Conservation (phyloP, 1,140 invertebrate species). For the Dendroctonus valens region DNA sequence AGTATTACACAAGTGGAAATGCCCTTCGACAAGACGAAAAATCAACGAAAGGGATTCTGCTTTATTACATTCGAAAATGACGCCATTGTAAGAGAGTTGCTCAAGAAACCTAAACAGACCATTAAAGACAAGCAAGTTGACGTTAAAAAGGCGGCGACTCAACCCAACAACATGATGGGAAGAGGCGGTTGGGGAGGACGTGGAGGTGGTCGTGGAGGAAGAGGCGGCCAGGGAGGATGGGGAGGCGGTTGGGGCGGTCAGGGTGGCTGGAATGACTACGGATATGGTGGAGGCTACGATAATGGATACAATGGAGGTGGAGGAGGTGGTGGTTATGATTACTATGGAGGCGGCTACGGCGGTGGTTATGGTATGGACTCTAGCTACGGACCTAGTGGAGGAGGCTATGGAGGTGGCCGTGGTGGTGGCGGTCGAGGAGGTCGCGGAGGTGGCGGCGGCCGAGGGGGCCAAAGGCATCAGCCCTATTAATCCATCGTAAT, state of each 20-base stretch:
- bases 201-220: slow-evolving; percentile 64
- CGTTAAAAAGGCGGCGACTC: slow-evolving; percentile 74
- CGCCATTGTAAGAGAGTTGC: slow-evolving; percentile 80
- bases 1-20: slow-evolving; percentile 90
- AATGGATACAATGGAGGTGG: slow-evolving; percentile 22
- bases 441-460: slow-evolving; percentile 17
- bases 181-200: slow-evolving; percentile 59
- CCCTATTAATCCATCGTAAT: slow-evolving; percentile 26
- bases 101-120: slow-evolving; percentile 85
- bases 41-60: slow-evolving; percentile 88
- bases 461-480: slow-evolving; percentile 33
- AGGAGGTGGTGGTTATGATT: background rate
- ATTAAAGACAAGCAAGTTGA: slow-evolving; percentile 89
- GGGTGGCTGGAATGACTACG: slow-evolving; percentile 9
- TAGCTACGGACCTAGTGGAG: slow-evolving; percentile 12
- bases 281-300: slow-evolving; percentile 16
- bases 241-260: slow-evolving; percentile 16
- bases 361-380: slow-evolving; percentile 17
- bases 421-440: slow-evolving; percentile 12
- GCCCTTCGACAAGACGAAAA: slow-evolving; percentile 92
- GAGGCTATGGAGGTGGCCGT: slow-evolving; percentile 5
- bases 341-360: slow-evolving; percentile 18
- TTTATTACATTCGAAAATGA: slow-evolving; percentile 91
- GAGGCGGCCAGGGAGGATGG: slow-evolving; percentile 50
- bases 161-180: slow-evolving; percentile 30